Base-by-base conservation (phyloP, 2,113 vertebrate species). In the Chinchilla lanigera region DNA sequence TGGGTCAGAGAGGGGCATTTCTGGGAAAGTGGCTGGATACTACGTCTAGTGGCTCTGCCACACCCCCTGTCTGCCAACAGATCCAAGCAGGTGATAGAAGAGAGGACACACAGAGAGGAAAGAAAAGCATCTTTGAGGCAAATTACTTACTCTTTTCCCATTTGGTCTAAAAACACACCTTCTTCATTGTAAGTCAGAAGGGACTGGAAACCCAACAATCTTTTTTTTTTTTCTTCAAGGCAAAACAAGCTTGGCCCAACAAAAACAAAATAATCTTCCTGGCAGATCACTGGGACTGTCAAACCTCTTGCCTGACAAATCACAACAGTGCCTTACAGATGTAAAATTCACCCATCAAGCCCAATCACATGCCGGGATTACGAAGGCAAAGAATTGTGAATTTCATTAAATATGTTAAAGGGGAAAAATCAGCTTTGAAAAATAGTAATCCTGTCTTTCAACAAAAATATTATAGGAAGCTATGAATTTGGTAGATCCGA, bases 401-500 rank as follows among this genome's bases (percentile, higher is more conserved):
- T 99, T 99, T 99, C 98, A 99, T 99, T 99, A 99, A 98, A 99
- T 98, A 98, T 98, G 98, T 99, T 99, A 99, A 99, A 98, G 97
- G 97, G 86, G 71, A 96, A 97, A 98, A 98, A 99, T 98, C 99
- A 98, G 98, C 99, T 99, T 99, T 99, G 99, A 99, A 99, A 99
- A 99, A 99, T 99, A 99, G 99, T 99, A 99, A 99, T 99, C 99
- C 99, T 99, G 99, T 99, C 99, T 99, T 99, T 99, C 99, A 99
- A 99, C 99, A 99, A 99, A 99, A 99, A 99, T 99, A 99, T 99
- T 99, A 99, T 99, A 99, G 99, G 99, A 99, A 99, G 99, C 99
- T 99, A 99, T 99, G 99, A 99, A 99, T 99, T 99, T 99, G 99
- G 99, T 99, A 99, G 99, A 99, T 99, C 99, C 99, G 99, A 99